phyloP scores from a whole-genome alignment of 2,113 vertebrate species.

The Rhadina sibilatrix region DNA sequence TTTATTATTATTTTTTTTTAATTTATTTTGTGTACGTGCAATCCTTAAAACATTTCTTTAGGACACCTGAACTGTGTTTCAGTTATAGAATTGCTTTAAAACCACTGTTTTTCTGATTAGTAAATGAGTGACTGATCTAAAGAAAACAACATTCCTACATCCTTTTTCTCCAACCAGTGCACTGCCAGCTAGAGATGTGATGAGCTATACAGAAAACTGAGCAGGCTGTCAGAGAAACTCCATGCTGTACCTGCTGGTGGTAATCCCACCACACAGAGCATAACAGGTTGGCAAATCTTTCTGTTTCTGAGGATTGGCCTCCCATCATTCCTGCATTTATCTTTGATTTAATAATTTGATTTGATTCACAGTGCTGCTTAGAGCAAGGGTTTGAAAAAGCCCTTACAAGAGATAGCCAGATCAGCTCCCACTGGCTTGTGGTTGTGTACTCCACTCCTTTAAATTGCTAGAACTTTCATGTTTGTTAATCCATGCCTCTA shows the following conservation, averaged over 20 bases:
- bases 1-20: neutral
- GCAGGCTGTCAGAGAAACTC: neutral
- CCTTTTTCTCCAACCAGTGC: neutral
- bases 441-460: neutral
- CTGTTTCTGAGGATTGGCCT: neutral
- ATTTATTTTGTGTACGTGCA: fast-evolving
- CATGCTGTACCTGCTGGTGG: neutral
- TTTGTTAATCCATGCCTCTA: neutral
- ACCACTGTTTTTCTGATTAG: neutral
- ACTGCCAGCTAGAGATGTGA: neutral
- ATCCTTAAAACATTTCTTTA: neutral
- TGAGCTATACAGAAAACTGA: neutral
- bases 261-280: neutral
- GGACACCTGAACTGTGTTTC: neutral
- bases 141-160: neutral
- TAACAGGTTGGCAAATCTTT: neutral
- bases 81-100: neutral
- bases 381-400: neutral
- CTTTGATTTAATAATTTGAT: neutral
- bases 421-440: neutral
- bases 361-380: neutral
- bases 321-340: neutral
- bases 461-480: neutral
- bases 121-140: neutral
- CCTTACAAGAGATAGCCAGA: neutral